phyloP scores from a whole-genome alignment of 2,888 invertebrate species.

The Drosophila algonquin region DNA sequence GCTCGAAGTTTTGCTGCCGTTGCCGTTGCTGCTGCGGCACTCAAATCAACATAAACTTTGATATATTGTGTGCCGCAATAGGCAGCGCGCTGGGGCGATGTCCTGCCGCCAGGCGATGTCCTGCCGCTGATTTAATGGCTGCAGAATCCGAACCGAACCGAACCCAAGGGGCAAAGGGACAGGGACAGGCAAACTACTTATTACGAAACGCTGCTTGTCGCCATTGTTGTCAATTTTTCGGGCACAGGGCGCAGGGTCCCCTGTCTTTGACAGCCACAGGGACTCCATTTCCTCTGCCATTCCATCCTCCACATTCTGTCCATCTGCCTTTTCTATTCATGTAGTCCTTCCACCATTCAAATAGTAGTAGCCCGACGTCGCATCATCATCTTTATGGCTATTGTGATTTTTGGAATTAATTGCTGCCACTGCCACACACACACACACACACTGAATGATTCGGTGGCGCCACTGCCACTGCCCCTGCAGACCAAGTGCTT shows the following conservation, averaged over 20 bases:
- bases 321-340: neutral
- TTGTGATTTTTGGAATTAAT: conserved; percentile 78
- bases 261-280: conserved; percentile 68
- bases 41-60: conserved; percentile 79
- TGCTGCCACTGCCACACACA: conserved; percentile 55
- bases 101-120: conserved; percentile 59
- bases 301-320: neutral
- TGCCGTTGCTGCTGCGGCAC: conserved; percentile 61
- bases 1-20: neutral
- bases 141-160: conserved; percentile 37
- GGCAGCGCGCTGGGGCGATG: conserved; percentile 42
- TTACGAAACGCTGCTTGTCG: conserved; percentile 72
- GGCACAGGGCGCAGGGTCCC: conserved; percentile 21
- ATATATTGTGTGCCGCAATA: conserved; percentile 72
- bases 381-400: conserved; percentile 78
- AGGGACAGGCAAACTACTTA: conserved; percentile 61
- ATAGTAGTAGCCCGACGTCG: conserved; percentile 71
- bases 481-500: conserved; percentile 71
- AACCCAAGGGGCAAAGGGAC: conserved; percentile 13
- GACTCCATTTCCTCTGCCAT: neutral
- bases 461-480: conserved; percentile 50
- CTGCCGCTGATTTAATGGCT: conserved; percentile 76
- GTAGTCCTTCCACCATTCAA: conserved; percentile 53
- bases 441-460: conserved; percentile 22
- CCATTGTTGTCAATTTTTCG: conserved; percentile 75